Evolutionary conservation across 2,113 vertebrate species (phyloP).

Genomic region (Serinus canaria): DNA sequence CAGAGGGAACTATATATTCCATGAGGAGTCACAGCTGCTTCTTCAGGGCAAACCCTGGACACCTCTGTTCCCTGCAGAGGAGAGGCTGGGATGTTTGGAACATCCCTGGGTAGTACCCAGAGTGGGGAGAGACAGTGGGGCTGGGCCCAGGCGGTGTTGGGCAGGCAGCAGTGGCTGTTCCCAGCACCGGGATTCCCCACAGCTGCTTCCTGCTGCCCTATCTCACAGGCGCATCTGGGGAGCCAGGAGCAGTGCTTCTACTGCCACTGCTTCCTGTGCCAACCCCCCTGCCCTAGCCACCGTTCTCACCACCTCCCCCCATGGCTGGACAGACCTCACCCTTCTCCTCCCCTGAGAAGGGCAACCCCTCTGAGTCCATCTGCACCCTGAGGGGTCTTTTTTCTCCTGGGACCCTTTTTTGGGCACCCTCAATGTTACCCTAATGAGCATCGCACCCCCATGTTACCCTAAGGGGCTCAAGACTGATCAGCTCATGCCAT

Average conservation of each 20-base stretch:
- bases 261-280: conserved; percentile 57
- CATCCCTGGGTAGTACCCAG: rapidly evolving
- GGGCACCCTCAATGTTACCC: neutral
- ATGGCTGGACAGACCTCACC: conserved; percentile 27
- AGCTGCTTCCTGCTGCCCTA: conserved; percentile 79
- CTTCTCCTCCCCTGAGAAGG: neutral
- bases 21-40: neutral
- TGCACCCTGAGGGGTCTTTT: neutral
- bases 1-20: neutral
- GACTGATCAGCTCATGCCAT: neutral
- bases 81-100: neutral
- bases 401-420: neutral
- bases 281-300: conserved; percentile 6
- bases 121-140: rapidly evolving
- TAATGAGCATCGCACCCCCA: neutral
- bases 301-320: conserved; percentile 63
- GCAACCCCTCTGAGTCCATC: neutral
- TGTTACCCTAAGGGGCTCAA: too few relatives aligned
- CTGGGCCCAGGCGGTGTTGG: neutral
- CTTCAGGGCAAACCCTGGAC: neutral
- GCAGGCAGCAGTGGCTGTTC: conserved; percentile 45
- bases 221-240: conserved; percentile 73
- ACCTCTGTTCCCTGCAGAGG: neutral
- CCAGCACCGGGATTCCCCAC: conserved; percentile 68
- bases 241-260: conserved; percentile 23